These are phyloP conservation scores for Avahi laniger DNA, from an alignment of 2,797 vertebrate genomes.

Conservation along the genomic window DNA sequence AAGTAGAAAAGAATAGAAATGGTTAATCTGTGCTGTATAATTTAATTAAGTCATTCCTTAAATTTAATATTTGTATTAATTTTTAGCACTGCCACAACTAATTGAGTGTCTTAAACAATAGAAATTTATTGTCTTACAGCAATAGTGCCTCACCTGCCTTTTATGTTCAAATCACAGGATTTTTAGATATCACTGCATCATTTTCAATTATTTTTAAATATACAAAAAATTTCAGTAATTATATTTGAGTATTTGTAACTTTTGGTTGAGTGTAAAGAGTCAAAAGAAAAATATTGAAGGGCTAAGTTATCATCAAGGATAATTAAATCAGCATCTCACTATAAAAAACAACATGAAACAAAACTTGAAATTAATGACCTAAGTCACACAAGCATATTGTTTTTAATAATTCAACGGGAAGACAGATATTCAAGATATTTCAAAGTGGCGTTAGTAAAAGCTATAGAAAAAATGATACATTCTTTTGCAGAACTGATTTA, in stretches of 20 bases:
- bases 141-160: background rate
- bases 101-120: too few relatives aligned
- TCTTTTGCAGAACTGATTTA: constrained; percentile 49
- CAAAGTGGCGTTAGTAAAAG: constrained; percentile 59
- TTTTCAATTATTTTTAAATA: constrained; percentile 53
- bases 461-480: constrained; percentile 41
- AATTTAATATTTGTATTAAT: background rate
- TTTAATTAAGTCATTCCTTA: background rate
- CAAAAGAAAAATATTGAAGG: constrained; percentile 35
- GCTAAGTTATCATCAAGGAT: background rate
- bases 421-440: constrained; percentile 56
- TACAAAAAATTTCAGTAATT: background rate
- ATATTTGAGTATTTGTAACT: constrained; percentile 50
- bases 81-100: background rate
- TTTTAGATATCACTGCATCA: background rate
- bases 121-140: too few relatives aligned
- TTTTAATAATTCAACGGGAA: constrained; percentile 66
- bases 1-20: background rate
- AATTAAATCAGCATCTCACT: constrained; percentile 22
- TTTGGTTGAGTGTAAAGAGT: background rate
- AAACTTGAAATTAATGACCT: constrained; percentile 54
- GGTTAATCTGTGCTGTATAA: background rate
- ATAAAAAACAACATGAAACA: constrained; percentile 26
- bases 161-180: background rate
- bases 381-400: constrained; percentile 37